Evolutionary conservation across 2,888 invertebrate genomes (phyloP), one percentile per base, ranked within the genome.

Genomic region (Eupithecia tripunctaria): DNA sequence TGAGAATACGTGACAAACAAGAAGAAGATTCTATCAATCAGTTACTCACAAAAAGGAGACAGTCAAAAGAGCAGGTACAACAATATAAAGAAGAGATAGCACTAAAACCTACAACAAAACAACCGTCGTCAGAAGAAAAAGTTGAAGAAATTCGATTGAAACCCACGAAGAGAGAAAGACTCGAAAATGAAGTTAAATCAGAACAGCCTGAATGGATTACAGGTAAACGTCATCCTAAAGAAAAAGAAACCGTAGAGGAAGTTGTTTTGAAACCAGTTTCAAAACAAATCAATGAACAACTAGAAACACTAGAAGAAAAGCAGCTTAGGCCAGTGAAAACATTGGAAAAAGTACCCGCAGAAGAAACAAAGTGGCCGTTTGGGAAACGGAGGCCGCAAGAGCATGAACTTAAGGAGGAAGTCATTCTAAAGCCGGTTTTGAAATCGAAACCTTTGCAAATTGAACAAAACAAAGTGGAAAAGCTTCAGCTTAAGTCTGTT

Each of bases 1-100:
- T 96, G 70, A 95, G 95, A 82, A 72, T 91, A 85, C 80, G 83
- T 71, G 74, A 82, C 81, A 79, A 89, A 89, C 80, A 82, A 68
- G 69, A 73, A 51, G 70, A 74, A 56, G 66, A 66, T 29, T 64
- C 36, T 15, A 1, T 38, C 1, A 64, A 38, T n/a, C 32, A 64
- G n/a, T 6, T 25, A 64, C 38, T 38, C 0, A 21, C 38, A 38
- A n/a, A 64, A 38, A 41, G 38, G 21, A 64, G 59, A 70, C 47
- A 41, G 7, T 70, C 74, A 18, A 77, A 70, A 64, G 76, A 69
- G 36, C 71, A 67, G 56, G 67, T 72, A 47, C 66, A 56, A 29
- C 59, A 64, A 36, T 67, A 43, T n/a, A 71, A 69, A 67, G 71
- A 71, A 43, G 74, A 74, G 27, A 38, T 36, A n/a, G 25, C 29